A percentile compares a stretch with the other conserved stretches of the same genome.
Evolutionary conservation across 1,140 invertebrate genomes (phyloP).

Genomic region (Hirudo medicinalis): DNA sequence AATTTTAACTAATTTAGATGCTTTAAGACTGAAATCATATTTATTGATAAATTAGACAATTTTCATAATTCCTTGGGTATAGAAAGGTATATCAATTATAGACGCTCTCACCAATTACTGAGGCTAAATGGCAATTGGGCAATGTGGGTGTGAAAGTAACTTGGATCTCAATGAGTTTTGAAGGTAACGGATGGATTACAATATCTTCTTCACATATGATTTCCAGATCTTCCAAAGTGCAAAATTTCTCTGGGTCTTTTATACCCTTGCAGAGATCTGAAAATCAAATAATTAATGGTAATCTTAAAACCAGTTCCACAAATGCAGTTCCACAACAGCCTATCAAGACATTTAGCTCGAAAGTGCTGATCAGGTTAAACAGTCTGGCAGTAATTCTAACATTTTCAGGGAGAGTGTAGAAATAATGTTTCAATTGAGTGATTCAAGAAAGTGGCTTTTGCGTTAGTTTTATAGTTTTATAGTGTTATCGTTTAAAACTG

Average conservation of each 20-base stretch:
- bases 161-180: background rate
- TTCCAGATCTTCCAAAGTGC: background rate
- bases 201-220: background rate
- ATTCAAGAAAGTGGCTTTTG: too few species aligned
- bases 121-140: constrained; percentile 3
- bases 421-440: too few species aligned
- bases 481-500: too few species aligned
- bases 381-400: too few species aligned
- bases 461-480: too few species aligned
- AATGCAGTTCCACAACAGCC: too few species aligned
- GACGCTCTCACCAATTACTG: background rate
- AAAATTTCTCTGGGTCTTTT: constrained; percentile 6
- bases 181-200: background rate
- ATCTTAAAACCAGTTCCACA: background rate
- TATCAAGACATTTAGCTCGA: too few species aligned
- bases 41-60: background rate
- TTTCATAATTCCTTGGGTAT: background rate
- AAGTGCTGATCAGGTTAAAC: too few species aligned
- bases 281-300: background rate
- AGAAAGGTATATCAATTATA: background rate
- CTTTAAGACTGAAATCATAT: background rate
- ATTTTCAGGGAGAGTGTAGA: too few species aligned
- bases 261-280: constrained; percentile 8
- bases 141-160: background rate
- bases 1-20: too few species aligned